Conservation (phyloP, 2,113 vertebrate genomes). For the Aphyosemion australe region DNA sequence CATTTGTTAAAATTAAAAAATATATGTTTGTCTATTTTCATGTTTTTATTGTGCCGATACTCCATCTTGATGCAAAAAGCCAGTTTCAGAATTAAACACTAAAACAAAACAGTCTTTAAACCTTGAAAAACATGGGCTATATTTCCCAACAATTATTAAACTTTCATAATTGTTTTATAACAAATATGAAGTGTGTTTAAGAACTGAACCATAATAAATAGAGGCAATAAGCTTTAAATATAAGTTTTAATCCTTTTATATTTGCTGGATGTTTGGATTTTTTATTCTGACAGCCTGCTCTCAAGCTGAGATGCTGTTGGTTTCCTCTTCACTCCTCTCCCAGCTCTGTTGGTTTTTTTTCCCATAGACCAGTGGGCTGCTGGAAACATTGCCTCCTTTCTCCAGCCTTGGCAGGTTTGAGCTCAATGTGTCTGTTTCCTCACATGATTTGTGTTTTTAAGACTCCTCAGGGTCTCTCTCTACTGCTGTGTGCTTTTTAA, state of each 20-base stretch:
- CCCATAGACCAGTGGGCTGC: slow-evolving; percentile 35
- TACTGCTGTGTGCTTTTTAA: slow-evolving; percentile 43
- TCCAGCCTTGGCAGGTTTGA: slow-evolving; percentile 26
- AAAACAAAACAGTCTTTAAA: slow-evolving; percentile 4
- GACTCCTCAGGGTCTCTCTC: slow-evolving; percentile 32
- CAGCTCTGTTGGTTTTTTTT: neutral
- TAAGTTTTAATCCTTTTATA: too few species aligned
- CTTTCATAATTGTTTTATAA: too few species aligned
- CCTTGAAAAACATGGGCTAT: slow-evolving; percentile 8
- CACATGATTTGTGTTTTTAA: slow-evolving; percentile 46
- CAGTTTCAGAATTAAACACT: neutral
- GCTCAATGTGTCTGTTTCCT: slow-evolving; percentile 54
- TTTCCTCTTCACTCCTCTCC: neutral
- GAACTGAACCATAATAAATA: too few species aligned
- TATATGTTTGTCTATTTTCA: too few species aligned
- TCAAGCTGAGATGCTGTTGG: neutral
- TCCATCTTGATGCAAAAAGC: too few species aligned
- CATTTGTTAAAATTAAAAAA: slow-evolving; percentile 33
- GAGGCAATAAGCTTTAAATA: neutral
- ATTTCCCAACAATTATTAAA: neutral
- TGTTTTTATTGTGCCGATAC: too few species aligned
- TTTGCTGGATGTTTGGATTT: neutral
- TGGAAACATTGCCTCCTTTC: slow-evolving; percentile 47
- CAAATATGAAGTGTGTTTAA: neutral
- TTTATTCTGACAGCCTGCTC: neutral